Evolutionary conservation across 92 coral and sea anemone genomes (phyloP).

Genomic region (Paragorgia papillata): DNA sequence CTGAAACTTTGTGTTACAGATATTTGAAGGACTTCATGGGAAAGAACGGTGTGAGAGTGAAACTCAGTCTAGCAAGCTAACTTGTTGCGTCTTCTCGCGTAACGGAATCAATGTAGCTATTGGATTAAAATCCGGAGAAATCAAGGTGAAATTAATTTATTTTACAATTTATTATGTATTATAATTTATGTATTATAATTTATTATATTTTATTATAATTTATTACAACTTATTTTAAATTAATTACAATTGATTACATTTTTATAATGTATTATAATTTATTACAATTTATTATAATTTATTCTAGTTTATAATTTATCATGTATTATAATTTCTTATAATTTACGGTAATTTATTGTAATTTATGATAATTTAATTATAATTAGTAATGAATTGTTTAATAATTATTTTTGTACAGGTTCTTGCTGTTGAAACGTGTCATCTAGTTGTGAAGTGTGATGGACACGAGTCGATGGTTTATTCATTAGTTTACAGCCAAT

Average conservation of each 20-base stretch:
- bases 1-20: conserved; percentile 48
- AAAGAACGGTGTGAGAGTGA: conserved; percentile 64
- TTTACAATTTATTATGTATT: no score
- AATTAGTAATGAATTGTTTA: no score
- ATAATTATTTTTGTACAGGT: no score
- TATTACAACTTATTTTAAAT: no score
- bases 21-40: conserved; percentile 68
- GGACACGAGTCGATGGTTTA: conserved; percentile 27
- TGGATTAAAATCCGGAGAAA: conserved; percentile 72
- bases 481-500: conserved; percentile 13
- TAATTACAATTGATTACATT: no score
- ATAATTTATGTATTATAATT: no score
- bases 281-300: no score
- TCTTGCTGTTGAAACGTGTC: conserved; percentile 13
- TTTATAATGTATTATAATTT: no score
- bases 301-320: no score
- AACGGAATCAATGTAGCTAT: conserved; percentile 68
- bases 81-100: conserved; percentile 66
- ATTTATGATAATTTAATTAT: not conserved
- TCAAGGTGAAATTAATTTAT: conserved; percentile 63
- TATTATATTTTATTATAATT: no score
- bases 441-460: not conserved
- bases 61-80: conserved; percentile 54
- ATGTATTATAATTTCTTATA: not conserved
- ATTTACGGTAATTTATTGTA: not conserved